Evolutionary conservation across 2,797 vertebrate genomes (phyloP).

Genomic region (Limosa lapponica): DNA sequence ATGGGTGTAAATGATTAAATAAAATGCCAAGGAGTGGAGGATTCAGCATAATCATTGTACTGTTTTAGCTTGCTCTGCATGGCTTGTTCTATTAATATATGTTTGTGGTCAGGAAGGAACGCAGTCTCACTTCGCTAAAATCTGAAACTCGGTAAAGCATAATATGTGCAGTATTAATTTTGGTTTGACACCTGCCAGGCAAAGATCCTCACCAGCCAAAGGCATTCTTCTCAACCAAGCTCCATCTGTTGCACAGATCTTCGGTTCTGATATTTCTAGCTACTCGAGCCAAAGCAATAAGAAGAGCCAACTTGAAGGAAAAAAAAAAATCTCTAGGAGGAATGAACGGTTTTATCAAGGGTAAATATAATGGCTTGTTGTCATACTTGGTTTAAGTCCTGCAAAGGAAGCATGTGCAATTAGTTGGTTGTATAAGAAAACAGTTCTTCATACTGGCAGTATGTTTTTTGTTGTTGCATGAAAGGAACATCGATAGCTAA

Average conservation of each 20-base stretch:
- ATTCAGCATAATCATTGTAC: constrained; percentile 18
- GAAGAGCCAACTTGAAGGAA: constrained; percentile 56
- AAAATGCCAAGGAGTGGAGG: background rate
- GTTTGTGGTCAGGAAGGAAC: constrained; percentile 21
- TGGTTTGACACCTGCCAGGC: constrained; percentile 71
- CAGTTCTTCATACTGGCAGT: constrained; percentile 15
- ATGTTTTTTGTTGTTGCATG: constrained; percentile 41
- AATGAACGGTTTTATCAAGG: constrained; percentile 64
- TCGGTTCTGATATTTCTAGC: constrained; percentile 54
- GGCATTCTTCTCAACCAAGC: constrained; percentile 31
- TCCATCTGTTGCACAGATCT: constrained; percentile 65
- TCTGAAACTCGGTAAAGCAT: constrained; percentile 21
- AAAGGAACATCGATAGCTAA: constrained; percentile 16
- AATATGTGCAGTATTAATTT: constrained; percentile 60
- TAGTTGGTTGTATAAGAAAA: constrained; percentile 65
- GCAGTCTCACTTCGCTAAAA: constrained; percentile 40
- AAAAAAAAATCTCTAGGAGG: constrained; percentile 52
- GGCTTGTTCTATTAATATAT: constrained; percentile 58
- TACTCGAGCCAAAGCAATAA: constrained; percentile 51
- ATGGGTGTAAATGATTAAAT: background rate
- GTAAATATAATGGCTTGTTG: constrained; percentile 67
- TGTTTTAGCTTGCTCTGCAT: constrained; percentile 36
- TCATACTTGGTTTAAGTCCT: constrained; percentile 61
- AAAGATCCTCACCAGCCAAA: constrained; percentile 55
- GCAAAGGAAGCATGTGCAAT: constrained; percentile 13